Evolutionary conservation across 1,140 invertebrate genomes (phyloP).

Genomic region (Drosophila virilis): DNA sequence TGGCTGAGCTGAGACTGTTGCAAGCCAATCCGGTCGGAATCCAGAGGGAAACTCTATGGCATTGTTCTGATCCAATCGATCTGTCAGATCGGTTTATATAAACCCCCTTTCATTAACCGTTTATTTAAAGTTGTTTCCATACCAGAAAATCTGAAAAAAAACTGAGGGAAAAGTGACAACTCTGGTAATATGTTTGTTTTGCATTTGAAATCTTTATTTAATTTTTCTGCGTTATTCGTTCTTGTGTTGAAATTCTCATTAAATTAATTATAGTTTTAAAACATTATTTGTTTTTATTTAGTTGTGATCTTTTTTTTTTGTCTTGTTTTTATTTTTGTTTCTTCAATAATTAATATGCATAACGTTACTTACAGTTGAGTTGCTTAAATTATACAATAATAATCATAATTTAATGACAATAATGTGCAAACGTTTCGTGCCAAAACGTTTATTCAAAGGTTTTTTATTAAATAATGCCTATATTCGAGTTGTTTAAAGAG

Average conservation of each 20-base stretch:
- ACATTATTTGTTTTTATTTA: slow-evolving; percentile 34
- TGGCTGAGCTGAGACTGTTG: not conserved
- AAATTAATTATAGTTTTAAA: slow-evolving; percentile 65
- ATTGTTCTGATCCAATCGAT: no score
- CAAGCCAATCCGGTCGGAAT: no score
- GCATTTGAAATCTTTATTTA: slow-evolving; percentile 80
- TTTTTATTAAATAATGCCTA: slow-evolving; percentile 16
- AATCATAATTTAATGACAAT: slow-evolving; percentile 70
- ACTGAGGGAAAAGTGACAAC: no score
- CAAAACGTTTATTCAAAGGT: not conserved
- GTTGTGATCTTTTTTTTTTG: not conserved
- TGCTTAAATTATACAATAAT: slow-evolving; percentile 71
- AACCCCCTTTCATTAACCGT: no score
- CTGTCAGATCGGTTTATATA: no score
- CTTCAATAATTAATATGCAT: slow-evolving; percentile 71
- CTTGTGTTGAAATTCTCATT: slow-evolving; percentile 43
- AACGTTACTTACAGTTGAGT: slow-evolving; percentile 76
- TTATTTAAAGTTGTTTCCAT: no score
- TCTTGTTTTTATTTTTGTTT: slow-evolving; percentile 17
- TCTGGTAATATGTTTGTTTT: slow-evolving; percentile 45
- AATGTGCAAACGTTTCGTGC: slow-evolving; percentile 43
- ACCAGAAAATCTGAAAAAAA: no score
- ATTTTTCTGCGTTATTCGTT: slow-evolving; percentile 49
- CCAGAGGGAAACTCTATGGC: no score
- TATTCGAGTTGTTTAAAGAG: slow-evolving; percentile 8